These are phyloP conservation scores for Boloria selene DNA, from an alignment of 2,888 invertebrate species.

Conservation along the genomic window DNA sequence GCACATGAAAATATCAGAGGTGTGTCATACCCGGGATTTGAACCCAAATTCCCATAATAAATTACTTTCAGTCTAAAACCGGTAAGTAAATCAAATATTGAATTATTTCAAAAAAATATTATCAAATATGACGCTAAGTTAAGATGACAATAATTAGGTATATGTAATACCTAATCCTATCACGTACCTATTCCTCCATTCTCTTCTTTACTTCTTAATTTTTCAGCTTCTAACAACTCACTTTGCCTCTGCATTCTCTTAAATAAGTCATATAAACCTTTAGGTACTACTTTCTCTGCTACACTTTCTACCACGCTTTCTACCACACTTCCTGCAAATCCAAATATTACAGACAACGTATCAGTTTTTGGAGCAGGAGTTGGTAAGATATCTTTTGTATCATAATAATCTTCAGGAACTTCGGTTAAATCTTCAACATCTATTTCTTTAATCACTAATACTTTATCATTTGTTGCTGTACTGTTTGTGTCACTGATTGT, in stretches of 20 bases:
- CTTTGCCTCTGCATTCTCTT: conserved; percentile 75
- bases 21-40: no score
- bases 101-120: not conserved
- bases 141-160: no score
- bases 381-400: conserved; percentile 68
- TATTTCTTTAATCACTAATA: conserved; percentile 66
- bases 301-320: conserved; percentile 73
- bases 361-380: conserved; percentile 71
- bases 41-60: no score
- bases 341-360: conserved; percentile 71
- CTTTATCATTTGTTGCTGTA: conserved; percentile 52
- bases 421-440: conserved; percentile 62
- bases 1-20: no score
- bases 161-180: no score
- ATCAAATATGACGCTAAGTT: no score
- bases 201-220: conserved; percentile 73
- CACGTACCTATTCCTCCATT: conserved; percentile 78
- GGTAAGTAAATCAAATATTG: no score
- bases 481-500: conserved; percentile 39
- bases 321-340: conserved; percentile 74
- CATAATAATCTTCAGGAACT: conserved; percentile 75
- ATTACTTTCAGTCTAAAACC: no score
- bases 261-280: conserved; percentile 69
- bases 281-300: conserved; percentile 74
- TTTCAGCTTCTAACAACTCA: conserved; percentile 73